Evolutionary conservation across 2,888 invertebrate genomes (phyloP).

Genomic region (Spisula subtruncata): DNA sequence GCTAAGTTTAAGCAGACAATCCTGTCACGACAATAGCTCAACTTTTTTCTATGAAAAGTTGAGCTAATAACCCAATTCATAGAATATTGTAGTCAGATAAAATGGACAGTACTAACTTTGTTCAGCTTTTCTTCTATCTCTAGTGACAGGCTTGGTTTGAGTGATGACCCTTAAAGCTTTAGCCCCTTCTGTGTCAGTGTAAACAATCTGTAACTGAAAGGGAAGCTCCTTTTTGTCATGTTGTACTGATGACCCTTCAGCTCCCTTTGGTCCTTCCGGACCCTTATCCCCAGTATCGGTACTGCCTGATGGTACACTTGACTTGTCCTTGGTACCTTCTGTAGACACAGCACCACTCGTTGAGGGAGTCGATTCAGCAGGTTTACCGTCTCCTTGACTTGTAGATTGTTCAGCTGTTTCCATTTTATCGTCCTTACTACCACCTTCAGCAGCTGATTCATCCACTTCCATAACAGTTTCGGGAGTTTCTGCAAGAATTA

Average conservation of each 20-base stretch:
- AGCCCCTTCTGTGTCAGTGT: slow-evolving; percentile 85
- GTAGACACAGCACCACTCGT: background rate
- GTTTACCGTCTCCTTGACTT: background rate
- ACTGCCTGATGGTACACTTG: background rate
- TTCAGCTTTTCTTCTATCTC: slow-evolving; percentile 82
- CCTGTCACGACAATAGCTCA: too few relatives aligned
- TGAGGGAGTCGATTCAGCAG: background rate
- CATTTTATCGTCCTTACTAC: background rate
- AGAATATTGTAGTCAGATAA: too few relatives aligned
- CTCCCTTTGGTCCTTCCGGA: background rate
- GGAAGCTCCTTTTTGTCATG: slow-evolving; percentile 34
- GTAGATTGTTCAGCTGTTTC: background rate
- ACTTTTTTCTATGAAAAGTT: too few relatives aligned
- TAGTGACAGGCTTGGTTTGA: slow-evolving; percentile 82
- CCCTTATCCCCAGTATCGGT: background rate
- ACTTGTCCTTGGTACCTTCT: background rate
- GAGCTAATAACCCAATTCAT: too few relatives aligned
- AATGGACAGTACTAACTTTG: slow-evolving; percentile 74
- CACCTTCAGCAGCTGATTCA: background rate
- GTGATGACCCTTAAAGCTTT: slow-evolving; percentile 85
- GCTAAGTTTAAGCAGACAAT: too few relatives aligned
- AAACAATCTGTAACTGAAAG: slow-evolving; percentile 73
- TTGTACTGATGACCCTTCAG: slow-evolving; percentile 7
- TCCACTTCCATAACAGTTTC: background rate
- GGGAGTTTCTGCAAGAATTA: background rate